Evolutionary conservation across 2,888 invertebrate genomes (phyloP).

Genomic region (Smittia sp.): DNA sequence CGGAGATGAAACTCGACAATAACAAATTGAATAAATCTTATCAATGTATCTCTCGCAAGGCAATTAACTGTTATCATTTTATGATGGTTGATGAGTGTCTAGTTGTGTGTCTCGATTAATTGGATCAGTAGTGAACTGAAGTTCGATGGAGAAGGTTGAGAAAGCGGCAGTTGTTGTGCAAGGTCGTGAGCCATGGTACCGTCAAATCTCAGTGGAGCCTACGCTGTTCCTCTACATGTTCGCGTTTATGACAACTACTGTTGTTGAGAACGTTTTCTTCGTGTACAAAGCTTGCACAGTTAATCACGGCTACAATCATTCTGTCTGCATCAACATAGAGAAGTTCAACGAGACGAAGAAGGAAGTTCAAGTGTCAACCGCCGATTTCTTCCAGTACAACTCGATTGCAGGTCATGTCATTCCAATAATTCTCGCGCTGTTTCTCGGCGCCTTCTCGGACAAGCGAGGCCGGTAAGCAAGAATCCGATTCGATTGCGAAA

Average conservation of each 20-base stretch:
- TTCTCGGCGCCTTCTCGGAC: conserved; percentile 80
- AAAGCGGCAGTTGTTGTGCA: neutral
- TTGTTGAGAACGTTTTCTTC: conserved; percentile 76
- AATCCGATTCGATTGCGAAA: neutral
- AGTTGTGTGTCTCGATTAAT: too few relatives aligned
- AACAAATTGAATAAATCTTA: too few relatives aligned
- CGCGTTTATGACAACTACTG: conserved; percentile 77
- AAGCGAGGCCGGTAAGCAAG: conserved; percentile 60
- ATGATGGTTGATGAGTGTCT: too few relatives aligned
- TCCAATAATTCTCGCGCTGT: conserved; percentile 73
- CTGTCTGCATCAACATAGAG: conserved; percentile 65
- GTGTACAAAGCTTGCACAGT: conserved; percentile 73
- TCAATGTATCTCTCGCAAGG: too few relatives aligned
- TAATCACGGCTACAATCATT: conserved; percentile 66
- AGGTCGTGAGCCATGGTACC: conserved; percentile 43
- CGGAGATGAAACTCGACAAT: too few relatives aligned
- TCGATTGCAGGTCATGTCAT: conserved; percentile 70
- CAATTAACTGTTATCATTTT: too few relatives aligned
- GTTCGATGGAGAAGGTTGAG: neutral
- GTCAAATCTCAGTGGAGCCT: conserved; percentile 73
- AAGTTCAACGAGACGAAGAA: conserved; percentile 61
- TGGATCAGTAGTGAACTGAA: too few relatives aligned
- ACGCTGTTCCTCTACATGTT: conserved; percentile 86
- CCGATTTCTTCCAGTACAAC: conserved; percentile 75
- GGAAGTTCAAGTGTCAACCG: conserved; percentile 70